Percentiles rank a stretch among this genome's conserved stretches.
phyloP scores from a whole-genome alignment of 2,113 vertebrate genomes.

The Otis tarda region DNA sequence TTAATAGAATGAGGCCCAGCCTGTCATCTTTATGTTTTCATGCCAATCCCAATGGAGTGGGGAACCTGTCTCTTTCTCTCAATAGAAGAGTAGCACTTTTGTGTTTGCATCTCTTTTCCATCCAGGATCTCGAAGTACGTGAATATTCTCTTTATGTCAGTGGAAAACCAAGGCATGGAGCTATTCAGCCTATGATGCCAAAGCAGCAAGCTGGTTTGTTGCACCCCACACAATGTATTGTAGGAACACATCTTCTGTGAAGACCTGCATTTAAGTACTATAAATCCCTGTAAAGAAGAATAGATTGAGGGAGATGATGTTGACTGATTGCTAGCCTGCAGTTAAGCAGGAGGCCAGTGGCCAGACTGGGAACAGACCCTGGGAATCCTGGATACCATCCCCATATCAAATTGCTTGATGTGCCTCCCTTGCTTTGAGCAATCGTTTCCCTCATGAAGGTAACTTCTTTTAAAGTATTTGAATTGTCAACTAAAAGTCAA shows the following conservation, averaged over 20 bases:
- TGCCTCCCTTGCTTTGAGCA: neutral
- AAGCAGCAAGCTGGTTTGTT: neutral
- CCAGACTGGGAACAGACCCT: neutral
- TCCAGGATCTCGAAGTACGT: neutral
- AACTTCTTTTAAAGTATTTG: neutral
- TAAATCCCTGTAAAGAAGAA: neutral
- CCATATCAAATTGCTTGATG: neutral
- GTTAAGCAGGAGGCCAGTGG: neutral
- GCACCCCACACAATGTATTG: neutral
- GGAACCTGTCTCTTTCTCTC: slow-evolving; percentile 20
- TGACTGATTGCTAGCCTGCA: neutral
- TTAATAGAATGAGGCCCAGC: slow-evolving; percentile 40
- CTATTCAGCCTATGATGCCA: neutral
- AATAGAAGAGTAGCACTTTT: slow-evolving; percentile 26
- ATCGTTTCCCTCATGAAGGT: neutral
- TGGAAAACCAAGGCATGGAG: neutral
- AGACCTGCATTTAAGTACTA: neutral
- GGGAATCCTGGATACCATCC: neutral
- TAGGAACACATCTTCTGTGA: neutral
- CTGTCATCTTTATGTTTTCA: slow-evolving; percentile 43
- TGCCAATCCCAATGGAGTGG: slow-evolving; percentile 6
- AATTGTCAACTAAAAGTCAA: neutral
- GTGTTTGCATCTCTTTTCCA: slow-evolving; percentile 22
- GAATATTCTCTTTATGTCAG: slow-evolving; percentile 4
- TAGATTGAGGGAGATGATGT: neutral